These are phyloP conservation scores for Thinocorus orbignyianus DNA, from an alignment of 2,113 vertebrate genomes.

Conservation along the genomic window DNA sequence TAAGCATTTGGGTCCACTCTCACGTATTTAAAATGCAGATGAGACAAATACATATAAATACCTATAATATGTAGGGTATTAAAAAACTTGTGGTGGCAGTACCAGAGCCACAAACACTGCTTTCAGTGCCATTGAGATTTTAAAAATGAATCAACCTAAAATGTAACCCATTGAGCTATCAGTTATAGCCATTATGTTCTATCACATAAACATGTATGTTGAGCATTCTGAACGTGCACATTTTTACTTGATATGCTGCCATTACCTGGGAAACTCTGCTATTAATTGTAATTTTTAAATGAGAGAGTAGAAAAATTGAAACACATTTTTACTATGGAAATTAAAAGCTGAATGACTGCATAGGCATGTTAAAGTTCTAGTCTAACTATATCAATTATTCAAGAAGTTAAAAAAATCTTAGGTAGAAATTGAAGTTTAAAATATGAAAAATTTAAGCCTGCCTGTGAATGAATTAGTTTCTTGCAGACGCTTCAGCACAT, in stretches of 20 bases:
- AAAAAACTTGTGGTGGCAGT: background rate
- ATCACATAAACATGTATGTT: background rate
- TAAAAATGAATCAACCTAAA: background rate
- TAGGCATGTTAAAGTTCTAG: background rate
- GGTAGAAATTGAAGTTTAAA: background rate
- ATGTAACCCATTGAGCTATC: background rate
- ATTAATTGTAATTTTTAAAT: background rate
- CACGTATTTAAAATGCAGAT: background rate
- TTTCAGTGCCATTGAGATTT: background rate
- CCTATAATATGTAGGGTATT: background rate
- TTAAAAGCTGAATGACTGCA: background rate
- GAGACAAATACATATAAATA: background rate
- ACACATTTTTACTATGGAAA: background rate
- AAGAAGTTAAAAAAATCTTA: background rate
- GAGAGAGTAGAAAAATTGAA: background rate
- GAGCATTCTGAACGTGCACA: background rate
- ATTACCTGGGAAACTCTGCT: background rate
- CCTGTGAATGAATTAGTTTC: background rate
- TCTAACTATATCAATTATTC: background rate
- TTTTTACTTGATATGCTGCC: background rate
- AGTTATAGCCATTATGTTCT: background rate
- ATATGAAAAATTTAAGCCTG: background rate
- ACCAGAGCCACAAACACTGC: background rate
- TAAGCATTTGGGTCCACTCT: background rate
- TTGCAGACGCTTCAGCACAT: background rate